Conservation (phyloP, 2,888 invertebrate species). For the Xanthia togata region DNA sequence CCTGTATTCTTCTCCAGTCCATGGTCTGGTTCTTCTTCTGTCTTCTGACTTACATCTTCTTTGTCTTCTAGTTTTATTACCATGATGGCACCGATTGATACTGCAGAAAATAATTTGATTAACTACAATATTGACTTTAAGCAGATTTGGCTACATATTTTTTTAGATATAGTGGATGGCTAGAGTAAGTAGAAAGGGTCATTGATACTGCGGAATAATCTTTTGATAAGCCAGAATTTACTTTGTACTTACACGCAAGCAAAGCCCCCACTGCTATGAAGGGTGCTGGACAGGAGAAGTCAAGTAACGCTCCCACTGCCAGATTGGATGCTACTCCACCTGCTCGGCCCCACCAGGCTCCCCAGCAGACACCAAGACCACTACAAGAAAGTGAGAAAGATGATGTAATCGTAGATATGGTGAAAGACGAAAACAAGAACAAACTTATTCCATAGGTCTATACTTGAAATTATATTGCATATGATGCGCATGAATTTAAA, state of each 20-base stretch:
- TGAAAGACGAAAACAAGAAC: not conserved
- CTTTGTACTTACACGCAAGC: conserved; percentile 86
- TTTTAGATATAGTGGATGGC: too few species aligned
- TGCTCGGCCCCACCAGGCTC: conserved; percentile 91
- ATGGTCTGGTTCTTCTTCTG: conserved; percentile 66
- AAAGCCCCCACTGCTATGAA: conserved; percentile 91
- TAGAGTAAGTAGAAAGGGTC: not conserved
- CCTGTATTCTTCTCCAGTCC: conserved; percentile 76
- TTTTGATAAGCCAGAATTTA: not conserved
- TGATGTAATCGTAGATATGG: not conserved
- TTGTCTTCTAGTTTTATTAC: conserved; percentile 79
- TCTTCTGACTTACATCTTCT: conserved; percentile 62
- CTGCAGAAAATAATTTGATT: conserved; percentile 68
- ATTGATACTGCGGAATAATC: conserved; percentile 79
- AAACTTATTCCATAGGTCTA: not conserved
- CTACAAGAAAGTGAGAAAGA: conserved; percentile 75
- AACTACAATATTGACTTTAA: too few species aligned
- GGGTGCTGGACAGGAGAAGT: conserved; percentile 91
- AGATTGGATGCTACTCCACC: conserved; percentile 92
- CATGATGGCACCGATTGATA: conserved; percentile 85
- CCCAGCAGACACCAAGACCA: conserved; percentile 92
- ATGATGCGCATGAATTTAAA: not conserved
- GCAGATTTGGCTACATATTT: too few species aligned
- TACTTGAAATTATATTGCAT: not conserved
- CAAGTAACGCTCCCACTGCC: conserved; percentile 91